These are phyloP conservation scores for Acanthurus leucopareius DNA, from an alignment of 2,797 vertebrate genomes.

Conservation along the genomic window DNA sequence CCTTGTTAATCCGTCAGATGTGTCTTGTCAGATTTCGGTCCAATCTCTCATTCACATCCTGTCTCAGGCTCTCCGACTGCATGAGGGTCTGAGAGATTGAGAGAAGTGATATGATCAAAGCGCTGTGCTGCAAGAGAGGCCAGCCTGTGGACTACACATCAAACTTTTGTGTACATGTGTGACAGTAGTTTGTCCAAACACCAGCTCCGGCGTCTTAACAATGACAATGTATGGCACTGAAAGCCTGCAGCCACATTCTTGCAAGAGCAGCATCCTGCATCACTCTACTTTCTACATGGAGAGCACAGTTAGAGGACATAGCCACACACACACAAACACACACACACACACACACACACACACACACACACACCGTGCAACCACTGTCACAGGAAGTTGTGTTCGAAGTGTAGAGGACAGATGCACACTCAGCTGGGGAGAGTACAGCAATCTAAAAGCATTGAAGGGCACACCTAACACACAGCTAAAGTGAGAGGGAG, in stretches of 20 bases:
- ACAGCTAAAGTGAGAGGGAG: conserved; percentile 31
- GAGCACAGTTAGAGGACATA: conserved; percentile 75
- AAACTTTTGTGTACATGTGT: conserved; percentile 49
- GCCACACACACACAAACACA: conserved; percentile 40
- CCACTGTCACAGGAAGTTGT: conserved; percentile 69
- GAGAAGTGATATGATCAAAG: conserved; percentile 35
- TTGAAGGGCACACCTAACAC: conserved; percentile 65
- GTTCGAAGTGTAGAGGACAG: conserved; percentile 77
- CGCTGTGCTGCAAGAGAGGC: conserved; percentile 30
- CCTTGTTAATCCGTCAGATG: conserved; percentile 29
- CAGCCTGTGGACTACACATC: conserved; percentile 21
- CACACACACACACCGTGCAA: conserved; percentile 47
- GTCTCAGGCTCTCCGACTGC: conserved; percentile 5
- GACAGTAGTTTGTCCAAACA: conserved; percentile 37
- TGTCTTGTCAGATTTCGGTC: conserved; percentile 27
- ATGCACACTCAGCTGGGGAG: conserved; percentile 70
- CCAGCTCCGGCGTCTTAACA: conserved; percentile 70
- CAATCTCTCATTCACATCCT: conserved; percentile 7
- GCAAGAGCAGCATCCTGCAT: conserved; percentile 75
- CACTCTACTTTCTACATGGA: conserved; percentile 70
- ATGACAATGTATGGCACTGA: conserved; percentile 80
- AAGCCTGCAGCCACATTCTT: conserved; percentile 79
- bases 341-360: conserved; percentile 40
- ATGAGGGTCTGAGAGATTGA: conserved; percentile 4
- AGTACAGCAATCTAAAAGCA: conserved; percentile 71